These are phyloP conservation scores for Loris lydekkerianus DNA, from an alignment of 2,797 vertebrate genomes.

Conservation along the genomic window DNA sequence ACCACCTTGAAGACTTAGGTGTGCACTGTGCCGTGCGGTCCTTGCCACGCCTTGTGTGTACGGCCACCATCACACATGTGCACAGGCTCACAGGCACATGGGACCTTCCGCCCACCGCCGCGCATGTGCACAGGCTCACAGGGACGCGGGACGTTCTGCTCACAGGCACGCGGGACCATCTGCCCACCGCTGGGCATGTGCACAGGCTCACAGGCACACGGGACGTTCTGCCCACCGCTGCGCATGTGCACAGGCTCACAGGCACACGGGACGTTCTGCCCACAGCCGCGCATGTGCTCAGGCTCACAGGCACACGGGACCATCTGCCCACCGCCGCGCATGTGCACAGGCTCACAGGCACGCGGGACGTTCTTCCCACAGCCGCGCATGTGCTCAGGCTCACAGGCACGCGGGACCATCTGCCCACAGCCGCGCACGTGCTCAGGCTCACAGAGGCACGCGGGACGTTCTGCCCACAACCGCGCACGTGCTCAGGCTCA, in stretches of 20 bases:
- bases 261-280: neutral
- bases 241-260: too few relatives aligned
- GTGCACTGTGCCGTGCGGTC: accelerated
- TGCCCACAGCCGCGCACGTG: too few relatives aligned
- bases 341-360: neutral
- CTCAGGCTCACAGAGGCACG: neutral
- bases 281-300: too few relatives aligned
- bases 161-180: neutral
- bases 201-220: neutral
- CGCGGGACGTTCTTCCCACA: neutral
- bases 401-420: neutral
- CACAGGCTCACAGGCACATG: too few relatives aligned
- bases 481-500: too few relatives aligned
- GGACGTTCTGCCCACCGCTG: too few relatives aligned
- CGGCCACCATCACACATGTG: accelerated
- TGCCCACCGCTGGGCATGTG: too few relatives aligned
- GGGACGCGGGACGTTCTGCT: neutral
- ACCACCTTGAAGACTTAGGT: too few relatives aligned
- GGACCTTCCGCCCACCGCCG: too few relatives aligned
- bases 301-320: neutral
- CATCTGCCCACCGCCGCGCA: accelerated
- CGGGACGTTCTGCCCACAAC: too few relatives aligned
- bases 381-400: too few relatives aligned
- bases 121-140: too few relatives aligned
- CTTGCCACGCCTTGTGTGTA: neutral